Conservation (phyloP, 1,140 invertebrate genomes). For the Portunus trituberculatus region DNA sequence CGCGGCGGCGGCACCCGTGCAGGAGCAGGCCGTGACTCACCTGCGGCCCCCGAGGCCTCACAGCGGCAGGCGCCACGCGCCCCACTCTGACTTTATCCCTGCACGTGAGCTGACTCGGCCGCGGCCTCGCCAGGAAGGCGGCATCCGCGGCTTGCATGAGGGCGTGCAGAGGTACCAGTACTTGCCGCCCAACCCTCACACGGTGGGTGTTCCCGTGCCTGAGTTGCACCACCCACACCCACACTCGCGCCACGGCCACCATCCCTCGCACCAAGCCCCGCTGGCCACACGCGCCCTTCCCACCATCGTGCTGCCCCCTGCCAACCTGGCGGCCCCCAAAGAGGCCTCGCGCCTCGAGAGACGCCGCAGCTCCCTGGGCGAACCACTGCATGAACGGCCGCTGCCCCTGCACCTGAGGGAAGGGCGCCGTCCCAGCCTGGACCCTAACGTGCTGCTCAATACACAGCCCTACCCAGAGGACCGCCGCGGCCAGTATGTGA, state of each 20-base stretch:
- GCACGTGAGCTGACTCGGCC: not conserved
- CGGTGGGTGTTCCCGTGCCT: constrained; percentile 50
- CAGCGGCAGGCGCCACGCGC: not conserved
- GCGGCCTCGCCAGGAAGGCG: not conserved
- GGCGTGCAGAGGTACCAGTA: constrained; percentile 45
- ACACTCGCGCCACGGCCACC: not conserved
- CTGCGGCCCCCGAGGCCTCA: not conserved
- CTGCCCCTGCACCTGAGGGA: not conserved
- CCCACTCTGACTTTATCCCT: not conserved
- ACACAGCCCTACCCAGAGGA: not conserved
- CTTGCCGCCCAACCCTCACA: constrained; percentile 47
- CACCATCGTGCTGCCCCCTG: not conserved
- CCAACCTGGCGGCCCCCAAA: not conserved
- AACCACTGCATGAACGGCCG: not conserved
- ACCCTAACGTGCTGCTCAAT: not conserved
- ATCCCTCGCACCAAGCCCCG: not conserved
- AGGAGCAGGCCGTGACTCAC: not conserved
- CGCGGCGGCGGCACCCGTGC: constrained; percentile 30
- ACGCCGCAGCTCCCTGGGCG: not conserved
- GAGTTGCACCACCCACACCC: not conserved
- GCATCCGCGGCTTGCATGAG: constrained; percentile 27
- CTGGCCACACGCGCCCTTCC: not conserved
- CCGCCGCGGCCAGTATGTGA: not conserved
- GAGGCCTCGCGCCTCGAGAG: not conserved
- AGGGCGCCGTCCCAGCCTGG: not conserved